These are phyloP conservation scores for Raja brachyura DNA, from an alignment of 2,113 vertebrate species.

Conservation along the genomic window DNA sequence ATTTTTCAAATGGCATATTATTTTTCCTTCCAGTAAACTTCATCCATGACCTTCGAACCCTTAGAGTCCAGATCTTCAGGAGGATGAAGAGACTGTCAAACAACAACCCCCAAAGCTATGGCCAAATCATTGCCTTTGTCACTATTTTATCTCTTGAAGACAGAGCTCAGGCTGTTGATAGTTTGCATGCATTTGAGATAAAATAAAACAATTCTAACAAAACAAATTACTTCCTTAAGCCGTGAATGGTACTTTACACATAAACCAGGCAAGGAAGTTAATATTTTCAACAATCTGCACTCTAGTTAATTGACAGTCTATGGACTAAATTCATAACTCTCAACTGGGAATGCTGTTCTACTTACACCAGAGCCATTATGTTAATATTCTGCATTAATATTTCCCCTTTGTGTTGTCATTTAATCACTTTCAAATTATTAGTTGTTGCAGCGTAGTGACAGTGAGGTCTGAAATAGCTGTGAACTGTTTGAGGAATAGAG, in stretches of 20 bases:
- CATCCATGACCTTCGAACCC: slow-evolving; percentile 2
- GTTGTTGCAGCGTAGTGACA: background rate
- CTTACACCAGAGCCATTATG: background rate
- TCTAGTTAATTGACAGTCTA: background rate
- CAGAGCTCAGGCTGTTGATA: slow-evolving; percentile 1
- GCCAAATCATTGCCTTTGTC: background rate
- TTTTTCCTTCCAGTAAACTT: background rate
- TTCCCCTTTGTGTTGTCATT: slow-evolving; percentile 29
- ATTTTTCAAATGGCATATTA: slow-evolving; percentile 7
- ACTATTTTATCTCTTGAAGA: slow-evolving; percentile 11
- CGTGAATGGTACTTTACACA: background rate
- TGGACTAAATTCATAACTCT: slow-evolving; percentile 23
- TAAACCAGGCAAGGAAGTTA: background rate
- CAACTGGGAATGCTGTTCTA: slow-evolving; percentile 31
- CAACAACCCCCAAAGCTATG: background rate
- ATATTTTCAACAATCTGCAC: slow-evolving; percentile 28
- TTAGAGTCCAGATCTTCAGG: slow-evolving; percentile 18
- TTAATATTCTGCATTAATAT: slow-evolving; percentile 34
- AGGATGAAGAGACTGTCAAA: background rate
- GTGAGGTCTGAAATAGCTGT: background rate
- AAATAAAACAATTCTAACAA: slow-evolving; percentile 18
- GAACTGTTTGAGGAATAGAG: background rate
- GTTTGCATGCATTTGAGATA: slow-evolving; percentile 1
- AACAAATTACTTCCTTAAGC: slow-evolving; percentile 6
- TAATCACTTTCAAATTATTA: slow-evolving; percentile 28